Conservation (phyloP, 2,888 invertebrate species). For the Macrosiphum euphorbiae region DNA sequence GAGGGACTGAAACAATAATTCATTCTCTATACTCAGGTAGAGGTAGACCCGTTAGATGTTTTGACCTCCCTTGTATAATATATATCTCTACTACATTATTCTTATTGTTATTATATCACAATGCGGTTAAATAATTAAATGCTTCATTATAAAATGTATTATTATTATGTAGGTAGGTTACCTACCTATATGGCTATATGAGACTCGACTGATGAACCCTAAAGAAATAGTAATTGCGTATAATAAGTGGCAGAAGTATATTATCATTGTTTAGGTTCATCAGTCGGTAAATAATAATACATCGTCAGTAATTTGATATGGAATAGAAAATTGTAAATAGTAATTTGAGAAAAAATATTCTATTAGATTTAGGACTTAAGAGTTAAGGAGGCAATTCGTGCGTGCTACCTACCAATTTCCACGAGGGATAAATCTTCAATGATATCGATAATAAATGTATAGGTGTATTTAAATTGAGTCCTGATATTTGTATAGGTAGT, state of each 20-base stretch:
- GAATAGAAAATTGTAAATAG: background rate
- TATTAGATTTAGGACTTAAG: too few species aligned
- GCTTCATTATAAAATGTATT: slow-evolving; percentile 30
- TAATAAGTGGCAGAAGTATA: background rate
- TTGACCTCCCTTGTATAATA: background rate
- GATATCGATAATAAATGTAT: too few species aligned
- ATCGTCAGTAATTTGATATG: background rate
- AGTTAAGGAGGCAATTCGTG: too few species aligned
- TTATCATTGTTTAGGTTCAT: background rate
- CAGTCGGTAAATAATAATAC: background rate
- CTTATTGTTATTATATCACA: slow-evolving; percentile 23
- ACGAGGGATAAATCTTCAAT: too few species aligned
- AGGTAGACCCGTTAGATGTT: background rate
- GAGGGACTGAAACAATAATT: slow-evolving; percentile 25
- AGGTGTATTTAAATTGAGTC: too few species aligned
- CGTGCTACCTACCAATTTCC: too few species aligned
- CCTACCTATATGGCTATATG: slow-evolving; percentile 6
- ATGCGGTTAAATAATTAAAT: slow-evolving; percentile 31
- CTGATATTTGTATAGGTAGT: too few species aligned
- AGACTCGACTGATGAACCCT: background rate
- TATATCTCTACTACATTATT: slow-evolving; percentile 1
- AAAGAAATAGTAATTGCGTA: background rate
- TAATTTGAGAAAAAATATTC: background rate
- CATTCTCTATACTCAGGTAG: background rate
- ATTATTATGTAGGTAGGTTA: background rate